Percentiles rank a stretch among this genome's conserved stretches.
These are phyloP conservation scores for Parotia lawesii DNA, from an alignment of 2,113 vertebrate genomes.

Conservation along the genomic window DNA sequence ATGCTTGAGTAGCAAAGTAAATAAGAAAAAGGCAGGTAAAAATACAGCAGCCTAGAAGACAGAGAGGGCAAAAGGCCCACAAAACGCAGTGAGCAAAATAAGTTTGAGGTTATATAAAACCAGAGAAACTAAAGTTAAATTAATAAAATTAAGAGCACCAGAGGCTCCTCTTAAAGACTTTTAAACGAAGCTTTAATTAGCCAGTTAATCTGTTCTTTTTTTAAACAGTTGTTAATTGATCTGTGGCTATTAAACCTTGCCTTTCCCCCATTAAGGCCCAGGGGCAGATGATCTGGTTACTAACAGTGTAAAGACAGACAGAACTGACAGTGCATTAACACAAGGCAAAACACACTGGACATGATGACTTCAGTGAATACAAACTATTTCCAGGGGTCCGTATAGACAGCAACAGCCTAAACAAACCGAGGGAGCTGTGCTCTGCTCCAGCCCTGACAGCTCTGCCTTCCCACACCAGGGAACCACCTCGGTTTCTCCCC, in stretches of 20 bases:
- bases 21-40: background rate
- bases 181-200: background rate
- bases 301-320: background rate
- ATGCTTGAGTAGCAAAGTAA: background rate
- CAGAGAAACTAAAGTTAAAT: background rate
- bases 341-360: background rate
- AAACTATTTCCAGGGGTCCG: background rate
- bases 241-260: background rate
- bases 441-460: background rate
- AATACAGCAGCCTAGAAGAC: background rate
- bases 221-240: background rate
- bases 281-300: background rate
- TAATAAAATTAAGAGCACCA: background rate
- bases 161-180: background rate
- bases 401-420: background rate
- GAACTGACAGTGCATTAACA: background rate
- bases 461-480: background rate
- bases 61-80: background rate
- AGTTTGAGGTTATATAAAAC: background rate
- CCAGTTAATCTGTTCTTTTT: background rate
- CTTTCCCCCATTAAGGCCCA: background rate
- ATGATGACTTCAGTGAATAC: background rate
- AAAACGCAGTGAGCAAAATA: background rate
- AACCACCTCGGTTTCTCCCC: background rate
- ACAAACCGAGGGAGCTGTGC: fast-evolving